Evolutionary conservation across 2,888 invertebrate genomes (phyloP), one percentile per base, ranked within the genome.

Genomic region (Abscondita cerata): DNA sequence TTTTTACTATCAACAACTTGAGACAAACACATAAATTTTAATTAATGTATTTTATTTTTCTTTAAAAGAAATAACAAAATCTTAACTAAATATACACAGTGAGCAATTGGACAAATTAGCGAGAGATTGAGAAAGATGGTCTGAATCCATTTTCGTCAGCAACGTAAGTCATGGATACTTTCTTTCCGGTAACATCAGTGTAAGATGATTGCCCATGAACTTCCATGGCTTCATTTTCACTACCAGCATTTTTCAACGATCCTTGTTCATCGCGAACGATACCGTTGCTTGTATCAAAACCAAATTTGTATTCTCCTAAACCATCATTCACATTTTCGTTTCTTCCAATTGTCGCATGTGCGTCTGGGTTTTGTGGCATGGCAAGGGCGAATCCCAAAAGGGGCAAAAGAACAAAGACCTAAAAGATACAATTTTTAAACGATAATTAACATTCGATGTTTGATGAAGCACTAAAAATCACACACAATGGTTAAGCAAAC

Each of bases 271-370:
- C 36, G 0, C 65, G 70, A 0, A 51, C 0, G 41, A 76, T 81
- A 47, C 83, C 83, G 65, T 84, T 79, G 64, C 78, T 79, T 59
- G 81, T 83, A 65, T 81, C 75, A 1, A 31, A 67, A 86, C 86
- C 82, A 68, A 85, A 88, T 66, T 80, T 84, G 78, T 87, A 88
- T 51, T 83, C 80, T 67, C 84, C 85, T 19, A 84, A 74, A 51
- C 85, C 86, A 60, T 81, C 81, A 65, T 87, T 87, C 73, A 87
- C 83, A 64, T 81, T 81, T 44, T 87, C 87, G 70, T 85, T 86
- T 55, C 85, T 83, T 47, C 86, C 67, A 65, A 88, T 82, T 72
- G 85, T 83, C 2, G 85, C 86, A 65, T 86, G 85, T 73, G 84
- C 75, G 59, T 69, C 69, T 40, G 64, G 41, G 1, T 19, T 16